Evolutionary conservation across 2,888 invertebrate genomes (phyloP).

Genomic region (Dicyrtomina minuta): DNA sequence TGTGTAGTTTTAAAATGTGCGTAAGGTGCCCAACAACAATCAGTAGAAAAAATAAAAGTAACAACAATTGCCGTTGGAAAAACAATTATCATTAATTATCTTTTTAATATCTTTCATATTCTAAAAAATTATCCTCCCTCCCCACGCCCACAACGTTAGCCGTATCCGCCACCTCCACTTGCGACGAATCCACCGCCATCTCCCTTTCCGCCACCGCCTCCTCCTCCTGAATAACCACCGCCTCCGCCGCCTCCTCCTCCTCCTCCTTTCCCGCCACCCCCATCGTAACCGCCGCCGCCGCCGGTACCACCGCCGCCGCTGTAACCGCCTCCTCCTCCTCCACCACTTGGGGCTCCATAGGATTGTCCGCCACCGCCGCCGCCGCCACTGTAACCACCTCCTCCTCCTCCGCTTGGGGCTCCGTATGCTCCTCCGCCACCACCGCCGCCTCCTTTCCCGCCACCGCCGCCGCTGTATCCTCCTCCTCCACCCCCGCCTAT

Average conservation of each 20-base stretch:
- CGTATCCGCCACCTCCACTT: neutral
- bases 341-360: neutral
- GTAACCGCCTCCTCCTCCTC: constrained; percentile 7
- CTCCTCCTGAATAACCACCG: too few species aligned
- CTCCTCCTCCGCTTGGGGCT: neutral
- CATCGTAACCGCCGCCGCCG: neutral
- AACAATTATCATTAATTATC: too few species aligned
- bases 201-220: too few species aligned
- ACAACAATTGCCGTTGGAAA: too few species aligned
- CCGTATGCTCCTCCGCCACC: constrained; percentile 10
- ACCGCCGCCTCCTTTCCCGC: neutral
- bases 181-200: neutral
- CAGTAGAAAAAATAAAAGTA: too few species aligned
- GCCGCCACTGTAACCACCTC: neutral
- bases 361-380: neutral
- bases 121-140: neutral
- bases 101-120: too few species aligned
- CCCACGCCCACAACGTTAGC: neutral
- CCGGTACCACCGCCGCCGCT: neutral
- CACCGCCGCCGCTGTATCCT: constrained; percentile 7
- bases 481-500: neutral
- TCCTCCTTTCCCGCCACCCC: too few species aligned
- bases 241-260: neutral
- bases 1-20: too few species aligned
- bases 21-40: too few species aligned